Conservation (phyloP, 1,140 invertebrate species). For the Rhizoglyphus robini region DNA sequence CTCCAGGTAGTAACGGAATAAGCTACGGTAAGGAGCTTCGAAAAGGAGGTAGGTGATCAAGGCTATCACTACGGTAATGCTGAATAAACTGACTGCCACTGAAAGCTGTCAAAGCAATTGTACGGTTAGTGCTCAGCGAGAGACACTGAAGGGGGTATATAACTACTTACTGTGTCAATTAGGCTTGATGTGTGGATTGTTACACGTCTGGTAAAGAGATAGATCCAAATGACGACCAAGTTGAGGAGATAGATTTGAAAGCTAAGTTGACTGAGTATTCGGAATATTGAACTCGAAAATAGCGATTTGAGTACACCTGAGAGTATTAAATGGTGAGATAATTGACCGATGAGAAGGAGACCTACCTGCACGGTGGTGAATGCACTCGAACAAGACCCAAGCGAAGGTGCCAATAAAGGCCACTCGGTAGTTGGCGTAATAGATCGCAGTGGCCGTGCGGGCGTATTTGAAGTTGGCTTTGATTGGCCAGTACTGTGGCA, state of each 20-base stretch:
- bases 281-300: conserved; percentile 1
- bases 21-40: conserved; percentile 5
- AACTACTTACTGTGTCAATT: conserved; percentile 12
- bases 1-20: conserved; percentile 11
- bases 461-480: background rate
- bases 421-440: conserved; percentile 10
- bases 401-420: conserved; percentile 5
- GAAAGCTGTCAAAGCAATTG: conserved; percentile 3
- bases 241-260: conserved; percentile 18
- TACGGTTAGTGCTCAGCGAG: background rate
- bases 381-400: conserved; percentile 13
- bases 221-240: conserved; percentile 19
- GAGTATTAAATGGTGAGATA: too few relatives aligned
- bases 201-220: conserved; percentile 13
- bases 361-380: background rate
- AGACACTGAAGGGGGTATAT: background rate
- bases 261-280: conserved; percentile 4
- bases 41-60: conserved; percentile 9
- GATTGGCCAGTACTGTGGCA: conserved; percentile 4
- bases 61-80: background rate
- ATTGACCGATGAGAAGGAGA: background rate
- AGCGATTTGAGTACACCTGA: background rate
- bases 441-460: background rate
- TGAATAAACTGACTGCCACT: background rate
- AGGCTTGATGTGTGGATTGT: background rate